Percentiles rank a stretch among this genome's conserved stretches.
Evolutionary conservation across 2,113 vertebrate genomes (phyloP).

Genomic region (Cephalopholis sonnerati): DNA sequence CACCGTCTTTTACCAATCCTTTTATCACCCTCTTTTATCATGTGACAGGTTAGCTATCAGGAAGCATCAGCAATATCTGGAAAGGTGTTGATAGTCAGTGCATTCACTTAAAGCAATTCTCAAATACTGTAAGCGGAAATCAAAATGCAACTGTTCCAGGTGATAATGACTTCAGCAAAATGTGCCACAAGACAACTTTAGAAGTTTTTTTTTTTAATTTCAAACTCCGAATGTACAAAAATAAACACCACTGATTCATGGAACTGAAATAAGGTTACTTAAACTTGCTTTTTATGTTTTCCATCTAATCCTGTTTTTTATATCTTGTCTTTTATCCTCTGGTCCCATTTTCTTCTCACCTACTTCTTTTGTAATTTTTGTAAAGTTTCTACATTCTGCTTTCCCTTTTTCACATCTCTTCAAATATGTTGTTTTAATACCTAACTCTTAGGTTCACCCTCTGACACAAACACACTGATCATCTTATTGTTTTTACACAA

Average conservation of each 20-base stretch:
- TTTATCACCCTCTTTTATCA: not conserved
- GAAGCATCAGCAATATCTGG: not conserved
- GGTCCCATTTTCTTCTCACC: not conserved
- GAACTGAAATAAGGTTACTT: not conserved
- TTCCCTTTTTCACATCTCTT: not conserved
- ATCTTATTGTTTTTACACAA: not conserved
- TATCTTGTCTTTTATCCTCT: not conserved
- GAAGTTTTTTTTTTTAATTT: not conserved
- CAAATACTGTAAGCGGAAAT: not conserved
- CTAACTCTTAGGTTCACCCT: not conserved
- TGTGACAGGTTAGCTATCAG: not conserved
- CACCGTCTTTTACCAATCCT: not conserved
- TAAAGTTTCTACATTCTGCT: not conserved
- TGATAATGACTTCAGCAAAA: not conserved
- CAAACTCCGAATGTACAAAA: not conserved
- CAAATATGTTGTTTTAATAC: not conserved
- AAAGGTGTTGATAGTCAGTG: not conserved
- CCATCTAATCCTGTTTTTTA: not conserved
- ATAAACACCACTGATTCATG: not conserved
- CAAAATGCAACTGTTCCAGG: not conserved
- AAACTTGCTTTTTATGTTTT: too few relatives aligned
- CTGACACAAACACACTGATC: not conserved
- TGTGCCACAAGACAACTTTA: not conserved
- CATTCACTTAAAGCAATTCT: not conserved
- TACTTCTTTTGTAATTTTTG: not conserved